Conservation (phyloP, 2,888 invertebrate species). For the Oscheius sp. region DNA sequence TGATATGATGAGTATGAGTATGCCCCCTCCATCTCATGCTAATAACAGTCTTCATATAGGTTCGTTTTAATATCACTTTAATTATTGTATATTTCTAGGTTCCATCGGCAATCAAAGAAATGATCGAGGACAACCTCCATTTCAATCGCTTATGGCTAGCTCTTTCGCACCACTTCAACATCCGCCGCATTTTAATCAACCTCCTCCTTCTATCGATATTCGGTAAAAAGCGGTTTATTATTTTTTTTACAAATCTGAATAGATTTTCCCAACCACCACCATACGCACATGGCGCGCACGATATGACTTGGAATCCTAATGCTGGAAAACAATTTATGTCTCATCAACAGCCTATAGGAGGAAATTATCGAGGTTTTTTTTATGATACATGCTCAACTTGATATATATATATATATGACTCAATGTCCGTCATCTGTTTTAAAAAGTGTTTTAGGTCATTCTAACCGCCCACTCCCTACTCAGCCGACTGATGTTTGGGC, state of each 20-base stretch:
- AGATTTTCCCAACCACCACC: slow-evolving; percentile 19
- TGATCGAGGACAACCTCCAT: not conserved
- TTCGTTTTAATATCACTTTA: not conserved
- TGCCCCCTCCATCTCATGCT: slow-evolving; percentile 24
- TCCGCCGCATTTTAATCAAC: slow-evolving; percentile 30
- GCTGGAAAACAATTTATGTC: not conserved
- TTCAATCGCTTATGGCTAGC: slow-evolving; percentile 21
- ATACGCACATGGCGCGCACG: not conserved
- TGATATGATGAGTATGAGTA: slow-evolving; percentile 32
- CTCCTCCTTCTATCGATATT: slow-evolving; percentile 29
- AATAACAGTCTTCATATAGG: slow-evolving; percentile 13
- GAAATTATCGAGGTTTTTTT: slow-evolving; percentile 1
- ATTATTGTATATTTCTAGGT: not conserved
- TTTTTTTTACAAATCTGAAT: not conserved
- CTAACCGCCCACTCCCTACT: not conserved
- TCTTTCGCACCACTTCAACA: slow-evolving; percentile 21
- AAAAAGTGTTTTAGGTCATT: too few relatives aligned
- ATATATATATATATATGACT: not conserved
- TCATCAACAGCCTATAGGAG: slow-evolving; percentile 10
- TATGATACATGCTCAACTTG: not conserved
- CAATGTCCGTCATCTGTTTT: not conserved
- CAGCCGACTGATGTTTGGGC: slow-evolving; percentile 17
- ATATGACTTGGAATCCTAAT: slow-evolving; percentile 22
- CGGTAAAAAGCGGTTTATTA: too few relatives aligned
- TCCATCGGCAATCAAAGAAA: slow-evolving; percentile 12